Base-by-base conservation (phyloP, 1,140 invertebrate genomes). In the Achroia grisella region DNA sequence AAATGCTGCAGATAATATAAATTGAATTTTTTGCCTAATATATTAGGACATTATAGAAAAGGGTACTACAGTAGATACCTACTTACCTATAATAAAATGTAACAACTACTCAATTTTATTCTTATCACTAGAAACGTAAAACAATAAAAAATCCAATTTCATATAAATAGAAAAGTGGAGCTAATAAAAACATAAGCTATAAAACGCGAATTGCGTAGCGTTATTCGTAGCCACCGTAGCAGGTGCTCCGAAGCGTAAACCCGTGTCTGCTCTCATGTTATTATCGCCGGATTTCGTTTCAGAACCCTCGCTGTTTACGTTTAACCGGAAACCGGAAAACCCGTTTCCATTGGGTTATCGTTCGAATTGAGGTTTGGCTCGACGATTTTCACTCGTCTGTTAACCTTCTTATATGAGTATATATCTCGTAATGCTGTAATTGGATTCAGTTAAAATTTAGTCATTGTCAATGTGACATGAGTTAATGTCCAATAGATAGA, bases 191-290 rank as follows among this genome's bases (percentile, higher is more conserved):
- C 30, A 47, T 40, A 43, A 44, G 28, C 34, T 44, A 50, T 47
- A 51, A 44, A 51, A 37, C 14, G 33, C 14, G 33, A 14, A 35
- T 35, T 35, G 33, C 33, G 35, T n/a, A 31, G 35, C 14, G 12
- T n/a, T n/a, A n/a, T 37, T 35, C 35, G 34, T 44, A 42, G 30
- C 31, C 31, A 13, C 30, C 45, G 50, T 46, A 46, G 47, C 47
- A 54, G 51, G 47, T 58, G 51, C 40, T 31, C 32, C 41, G 33
- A 36, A 14, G 51, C 48, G 47, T 53, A 48, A 43, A 47, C 29
- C 11, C 46, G 23, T 31, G 13, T 37, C 35, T 15, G 4, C 14
- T 13, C 34, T 48, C 45, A 52, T 23, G 17, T 57, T 57, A 57
- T 52, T 39, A 57, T 39, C 50, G 33, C 32, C 35, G 46, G 43